phyloP scores from a whole-genome alignment of 30 jellyfish, hydroid and myxozoan species.

The Cassiopea andromeda region DNA sequence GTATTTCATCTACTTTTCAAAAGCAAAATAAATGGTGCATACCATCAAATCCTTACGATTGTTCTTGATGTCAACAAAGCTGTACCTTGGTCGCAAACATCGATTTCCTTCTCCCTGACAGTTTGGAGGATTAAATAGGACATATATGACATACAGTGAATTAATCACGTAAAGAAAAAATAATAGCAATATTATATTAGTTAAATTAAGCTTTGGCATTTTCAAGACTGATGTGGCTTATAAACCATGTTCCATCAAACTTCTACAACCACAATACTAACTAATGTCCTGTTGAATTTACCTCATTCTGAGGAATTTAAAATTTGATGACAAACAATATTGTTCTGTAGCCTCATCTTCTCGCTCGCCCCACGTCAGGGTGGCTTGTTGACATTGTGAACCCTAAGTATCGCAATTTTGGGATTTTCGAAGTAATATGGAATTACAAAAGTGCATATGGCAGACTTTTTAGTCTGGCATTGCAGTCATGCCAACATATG shows the following conservation, averaged over 20 bases:
- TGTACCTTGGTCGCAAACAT: slow-evolving; percentile 53
- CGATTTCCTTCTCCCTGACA: slow-evolving; percentile 40
- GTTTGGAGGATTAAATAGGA: slow-evolving; percentile 60
- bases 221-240: not conserved
- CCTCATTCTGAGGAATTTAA: not conserved
- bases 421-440: too few species aligned
- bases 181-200: slow-evolving; percentile 41
- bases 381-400: too few species aligned
- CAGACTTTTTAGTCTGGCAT: too few species aligned
- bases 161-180: slow-evolving; percentile 50
- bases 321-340: too few species aligned
- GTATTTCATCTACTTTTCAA: too few species aligned
- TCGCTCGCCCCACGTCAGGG: too few species aligned
- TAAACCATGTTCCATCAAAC: too few species aligned
- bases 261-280: too few species aligned
- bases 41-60: slow-evolving; percentile 15
- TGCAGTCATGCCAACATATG: too few species aligned
- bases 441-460: too few species aligned
- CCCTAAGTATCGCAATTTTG: too few species aligned
- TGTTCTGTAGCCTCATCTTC: too few species aligned
- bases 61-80: slow-evolving; percentile 1
- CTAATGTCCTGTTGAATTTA: not conserved
- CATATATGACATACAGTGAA: slow-evolving; percentile 49
- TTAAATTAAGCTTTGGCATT: slow-evolving; percentile 50
- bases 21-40: not conserved